Evolutionary conservation across 2,797 vertebrate species (phyloP).

Genomic region (Phylloscopus collybita): DNA sequence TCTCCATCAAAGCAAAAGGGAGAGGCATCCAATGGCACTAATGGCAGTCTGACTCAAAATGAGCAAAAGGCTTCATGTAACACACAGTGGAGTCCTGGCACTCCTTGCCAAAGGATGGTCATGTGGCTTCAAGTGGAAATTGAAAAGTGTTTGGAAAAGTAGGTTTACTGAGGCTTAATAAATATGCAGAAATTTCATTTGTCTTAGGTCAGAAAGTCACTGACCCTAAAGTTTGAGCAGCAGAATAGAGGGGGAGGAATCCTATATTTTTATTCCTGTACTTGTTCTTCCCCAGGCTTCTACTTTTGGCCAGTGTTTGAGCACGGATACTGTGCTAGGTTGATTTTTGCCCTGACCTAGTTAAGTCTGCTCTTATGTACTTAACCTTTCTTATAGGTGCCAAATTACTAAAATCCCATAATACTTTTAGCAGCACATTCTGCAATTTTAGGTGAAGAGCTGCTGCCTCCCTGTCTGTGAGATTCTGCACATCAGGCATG

Average conservation of each 20-base stretch:
- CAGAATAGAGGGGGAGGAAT: not conserved
- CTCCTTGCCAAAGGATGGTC: not conserved
- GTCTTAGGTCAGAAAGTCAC: not conserved
- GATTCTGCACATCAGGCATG: not conserved
- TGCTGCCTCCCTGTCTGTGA: not conserved
- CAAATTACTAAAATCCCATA: not conserved
- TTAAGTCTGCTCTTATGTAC: not conserved
- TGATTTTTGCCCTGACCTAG: conserved; percentile 4
- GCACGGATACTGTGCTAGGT: fast-evolving
- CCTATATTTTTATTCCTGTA: not conserved
- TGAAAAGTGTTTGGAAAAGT: not conserved
- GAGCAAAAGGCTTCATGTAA: not conserved
- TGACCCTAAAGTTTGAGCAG: not conserved
- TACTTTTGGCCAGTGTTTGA: not conserved
- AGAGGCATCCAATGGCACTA: not conserved
- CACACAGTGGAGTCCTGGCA: not conserved
- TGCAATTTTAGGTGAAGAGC: not conserved
- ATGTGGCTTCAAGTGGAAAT: not conserved
- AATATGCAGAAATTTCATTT: not conserved
- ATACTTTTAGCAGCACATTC: not conserved
- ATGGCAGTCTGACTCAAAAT: not conserved
- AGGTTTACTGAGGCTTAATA: not conserved
- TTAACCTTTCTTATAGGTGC: conserved; percentile 8
- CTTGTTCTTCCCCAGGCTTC: not conserved
- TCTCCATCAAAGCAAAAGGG: not conserved